These are phyloP conservation scores for Cheilosia scutellata DNA, from an alignment of 2,888 invertebrate species.

Conservation along the genomic window DNA sequence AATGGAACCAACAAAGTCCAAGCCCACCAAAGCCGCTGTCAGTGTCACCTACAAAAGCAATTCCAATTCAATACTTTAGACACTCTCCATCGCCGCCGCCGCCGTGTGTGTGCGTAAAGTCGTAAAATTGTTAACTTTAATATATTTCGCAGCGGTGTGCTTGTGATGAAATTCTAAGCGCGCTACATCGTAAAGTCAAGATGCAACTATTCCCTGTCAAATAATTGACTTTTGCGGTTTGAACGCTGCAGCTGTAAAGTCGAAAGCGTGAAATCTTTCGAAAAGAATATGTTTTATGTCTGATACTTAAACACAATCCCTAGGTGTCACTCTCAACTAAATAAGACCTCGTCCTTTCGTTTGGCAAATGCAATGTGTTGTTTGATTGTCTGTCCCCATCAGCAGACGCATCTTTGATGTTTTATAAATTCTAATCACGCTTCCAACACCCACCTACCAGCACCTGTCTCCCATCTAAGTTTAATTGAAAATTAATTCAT, in stretches of 20 bases:
- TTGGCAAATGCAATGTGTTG: conserved; percentile 14
- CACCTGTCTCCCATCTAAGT: not conserved
- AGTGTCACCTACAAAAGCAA: not conserved
- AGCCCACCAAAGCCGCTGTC: not conserved
- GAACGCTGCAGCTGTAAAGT: not conserved
- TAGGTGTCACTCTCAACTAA: not conserved
- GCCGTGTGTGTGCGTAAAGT: not conserved
- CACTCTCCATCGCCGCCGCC: not conserved
- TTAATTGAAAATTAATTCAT: conserved; percentile 16
- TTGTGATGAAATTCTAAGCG: conserved; percentile 44
- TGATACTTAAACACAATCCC: conserved; percentile 34
- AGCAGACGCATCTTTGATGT: conserved; percentile 25
- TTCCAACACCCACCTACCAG: not conserved
- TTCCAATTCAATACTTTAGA: not conserved
- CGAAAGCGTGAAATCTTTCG: not conserved
- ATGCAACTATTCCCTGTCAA: not conserved
- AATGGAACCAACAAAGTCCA: not conserved
- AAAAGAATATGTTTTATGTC: conserved; percentile 11
- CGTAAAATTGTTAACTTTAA: conserved; percentile 12
- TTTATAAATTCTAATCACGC: conserved; percentile 44
- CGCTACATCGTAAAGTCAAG: not conserved
- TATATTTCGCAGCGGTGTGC: not conserved
- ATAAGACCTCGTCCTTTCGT: not conserved
- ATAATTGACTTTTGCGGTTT: conserved; percentile 41
- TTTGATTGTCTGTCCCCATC: not conserved